Conservation (phyloP, 2,888 invertebrate genomes). For the Lasioglossum malachurum region DNA sequence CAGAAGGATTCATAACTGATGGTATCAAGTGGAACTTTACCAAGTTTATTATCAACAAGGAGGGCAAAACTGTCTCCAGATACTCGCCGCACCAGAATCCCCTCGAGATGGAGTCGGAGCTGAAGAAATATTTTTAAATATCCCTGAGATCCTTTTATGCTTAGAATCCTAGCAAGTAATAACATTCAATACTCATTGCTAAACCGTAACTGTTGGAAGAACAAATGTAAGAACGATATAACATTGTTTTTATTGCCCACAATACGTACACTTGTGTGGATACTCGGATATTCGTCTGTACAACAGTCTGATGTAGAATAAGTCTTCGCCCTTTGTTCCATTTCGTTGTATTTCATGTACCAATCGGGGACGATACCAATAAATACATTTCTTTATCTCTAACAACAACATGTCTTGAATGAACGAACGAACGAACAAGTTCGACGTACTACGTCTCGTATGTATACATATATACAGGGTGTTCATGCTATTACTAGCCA, state of each 20-base stretch:
- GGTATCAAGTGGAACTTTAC: slow-evolving; percentile 95
- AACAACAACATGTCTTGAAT: slow-evolving; percentile 24
- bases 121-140: slow-evolving; percentile 73
- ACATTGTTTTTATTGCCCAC: background rate
- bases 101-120: slow-evolving; percentile 84
- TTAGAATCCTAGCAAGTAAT: background rate
- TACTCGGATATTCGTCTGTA: background rate
- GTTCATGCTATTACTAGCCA: background rate
- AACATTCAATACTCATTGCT: background rate
- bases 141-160: background rate
- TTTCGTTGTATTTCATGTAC: slow-evolving; percentile 12
- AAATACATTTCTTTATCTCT: slow-evolving; percentile 31
- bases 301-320: slow-evolving; percentile 9
- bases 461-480: background rate
- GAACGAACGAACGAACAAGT: slow-evolving; percentile 21
- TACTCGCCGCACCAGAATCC: slow-evolving; percentile 87
- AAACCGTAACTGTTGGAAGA: background rate
- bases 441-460: background rate
- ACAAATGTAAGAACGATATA: slow-evolving; percentile 3
- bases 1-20: slow-evolving; percentile 86
- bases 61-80: slow-evolving; percentile 88
- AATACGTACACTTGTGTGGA: background rate
- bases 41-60: slow-evolving; percentile 91
- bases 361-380: slow-evolving; percentile 10
- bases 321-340: background rate